Percentiles rank a stretch among this genome's conserved stretches.
Evolutionary conservation across 2,888 invertebrate genomes (phyloP).

Genomic region (Drosophila nr. perissopoda): DNA sequence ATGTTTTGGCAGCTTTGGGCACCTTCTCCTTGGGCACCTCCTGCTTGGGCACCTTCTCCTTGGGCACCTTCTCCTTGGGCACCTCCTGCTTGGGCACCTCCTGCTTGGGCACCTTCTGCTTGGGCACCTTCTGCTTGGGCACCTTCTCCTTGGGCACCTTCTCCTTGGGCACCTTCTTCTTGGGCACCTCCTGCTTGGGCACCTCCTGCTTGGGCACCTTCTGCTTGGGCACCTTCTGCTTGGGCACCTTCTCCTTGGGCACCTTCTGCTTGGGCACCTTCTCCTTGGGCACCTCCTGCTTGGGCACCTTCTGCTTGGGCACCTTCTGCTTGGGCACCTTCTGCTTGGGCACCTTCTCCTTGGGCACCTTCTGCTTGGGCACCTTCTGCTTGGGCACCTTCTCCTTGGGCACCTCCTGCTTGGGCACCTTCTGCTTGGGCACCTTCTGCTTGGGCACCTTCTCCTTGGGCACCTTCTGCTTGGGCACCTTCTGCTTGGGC

Average conservation of each 20-base stretch:
- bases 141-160: slow-evolving; percentile 92
- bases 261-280: slow-evolving; percentile 92
- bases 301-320: slow-evolving; percentile 90
- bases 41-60: slow-evolving; percentile 90
- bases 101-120: slow-evolving; percentile 90
- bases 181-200: slow-evolving; percentile 90
- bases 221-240: slow-evolving; percentile 90
- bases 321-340: slow-evolving; percentile 92
- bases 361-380: slow-evolving; percentile 90
- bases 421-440: slow-evolving; percentile 90
- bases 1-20: slow-evolving; percentile 92
- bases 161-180: slow-evolving; percentile 90
- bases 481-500: slow-evolving; percentile 90
- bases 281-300: slow-evolving; percentile 90
- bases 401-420: slow-evolving; percentile 90
- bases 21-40: slow-evolving; percentile 92
- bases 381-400: slow-evolving; percentile 92
- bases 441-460: slow-evolving; percentile 92
- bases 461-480: slow-evolving; percentile 90
- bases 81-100: slow-evolving; percentile 92
- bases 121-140: slow-evolving; percentile 90
- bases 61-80: slow-evolving; percentile 90
- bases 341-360: slow-evolving; percentile 90
- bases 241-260: slow-evolving; percentile 90
- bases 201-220: slow-evolving; percentile 92